Evolutionary conservation across 2,797 vertebrate genomes (phyloP), one percentile per base, ranked within the genome.

Genomic region (Poecilia gillii): DNA sequence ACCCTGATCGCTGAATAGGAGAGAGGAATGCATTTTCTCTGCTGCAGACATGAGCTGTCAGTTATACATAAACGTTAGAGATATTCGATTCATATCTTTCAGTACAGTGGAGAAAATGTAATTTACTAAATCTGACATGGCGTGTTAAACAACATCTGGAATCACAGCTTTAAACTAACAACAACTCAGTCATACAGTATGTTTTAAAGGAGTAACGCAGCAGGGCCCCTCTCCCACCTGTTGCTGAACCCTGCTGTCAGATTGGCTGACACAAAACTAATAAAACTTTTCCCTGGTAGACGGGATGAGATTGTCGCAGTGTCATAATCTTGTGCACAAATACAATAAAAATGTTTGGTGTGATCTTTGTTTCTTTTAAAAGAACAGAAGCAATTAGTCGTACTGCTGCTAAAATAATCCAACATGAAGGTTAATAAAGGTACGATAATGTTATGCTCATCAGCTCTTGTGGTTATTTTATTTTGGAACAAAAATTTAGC

Each of bases 1-100:
- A 70, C 12, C 28, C 66, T 39, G 49, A 84, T 59, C 75, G 45
- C 53, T 59, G 53, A 59, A 39, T 11, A 23, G 23, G 46, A 25
- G 72, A 53, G 4, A 57, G 53, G n/a, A 51, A 73, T 11, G 18
- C 55, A 59, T 62, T 62, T 39, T 8, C 6, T 18, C 20, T 36
- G 59, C 16, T 64, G 1, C 7, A 73, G 16, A 53, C 47, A 33
- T 11, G 14, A 18, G 47, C 41, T 53, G 64, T 39, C 6, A 55
- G n/a, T 62, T 33, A 18, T 31, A 33, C 28, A 1, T 36, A 64
- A 64, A 33, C 59, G 7, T 64, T 18, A 64, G 16, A 64, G 14
- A 36, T 36, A 36, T 64, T 64, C 36, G 59, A 18, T 31, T 59
- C 28, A 28, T 28, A 1, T n/a, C n/a, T 68, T 41, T 68, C 36